Conservation (phyloP, 1,140 invertebrate genomes). For the Ceratina calcarata region DNA sequence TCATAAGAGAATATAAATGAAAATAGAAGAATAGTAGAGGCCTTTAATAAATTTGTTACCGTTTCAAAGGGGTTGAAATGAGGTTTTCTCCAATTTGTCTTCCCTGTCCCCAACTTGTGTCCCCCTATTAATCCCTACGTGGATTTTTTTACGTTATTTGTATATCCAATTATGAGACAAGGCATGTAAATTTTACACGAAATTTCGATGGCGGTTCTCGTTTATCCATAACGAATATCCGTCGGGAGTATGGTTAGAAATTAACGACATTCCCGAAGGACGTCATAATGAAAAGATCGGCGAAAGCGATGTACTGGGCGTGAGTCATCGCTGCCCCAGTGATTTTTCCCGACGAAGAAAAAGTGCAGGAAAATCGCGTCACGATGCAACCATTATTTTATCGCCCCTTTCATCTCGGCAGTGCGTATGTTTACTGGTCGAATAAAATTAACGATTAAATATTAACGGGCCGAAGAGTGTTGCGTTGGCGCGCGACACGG, state of each 20-base stretch:
- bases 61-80: too few species aligned
- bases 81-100: too few species aligned
- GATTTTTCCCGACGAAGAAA: neutral
- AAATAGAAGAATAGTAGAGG: too few species aligned
- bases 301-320: too few species aligned
- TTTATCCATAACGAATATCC: slow-evolving; percentile 6
- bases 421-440: slow-evolving; percentile 13
- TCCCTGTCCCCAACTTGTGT: too few species aligned
- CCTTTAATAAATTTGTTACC: too few species aligned
- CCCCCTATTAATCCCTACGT: too few species aligned
- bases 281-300: slow-evolving; percentile 16
- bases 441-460: slow-evolving; percentile 42
- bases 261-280: slow-evolving; percentile 21
- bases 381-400: neutral
- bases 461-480: slow-evolving; percentile 2
- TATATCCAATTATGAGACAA: too few species aligned
- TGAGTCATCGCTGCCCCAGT: slow-evolving; percentile 1
- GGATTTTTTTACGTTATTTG: too few species aligned
- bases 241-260: slow-evolving; percentile 33
- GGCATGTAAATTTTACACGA: slow-evolving; percentile 5
- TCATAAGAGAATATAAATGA: too few species aligned
- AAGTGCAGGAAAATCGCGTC: slow-evolving; percentile 7
- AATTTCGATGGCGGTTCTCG: slow-evolving; percentile 37
- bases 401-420: neutral
- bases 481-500: too few species aligned